phyloP scores from a whole-genome alignment of 2,113 vertebrate genomes.

The Turnix velox region DNA sequence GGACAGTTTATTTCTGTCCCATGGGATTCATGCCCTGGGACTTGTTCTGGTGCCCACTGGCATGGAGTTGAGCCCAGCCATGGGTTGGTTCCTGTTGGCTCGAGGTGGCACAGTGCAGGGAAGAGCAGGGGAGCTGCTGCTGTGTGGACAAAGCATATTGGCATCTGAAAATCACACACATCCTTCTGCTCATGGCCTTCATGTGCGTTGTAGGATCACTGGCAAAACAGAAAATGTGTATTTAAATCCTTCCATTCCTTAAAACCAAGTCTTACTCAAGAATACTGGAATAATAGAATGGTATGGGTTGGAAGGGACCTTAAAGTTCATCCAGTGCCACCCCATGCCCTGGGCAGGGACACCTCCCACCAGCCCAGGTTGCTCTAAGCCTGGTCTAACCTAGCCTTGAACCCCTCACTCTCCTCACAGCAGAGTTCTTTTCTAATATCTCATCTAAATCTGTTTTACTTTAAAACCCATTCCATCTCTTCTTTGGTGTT shows the following conservation, averaged over 20 bases:
- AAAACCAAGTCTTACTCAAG: background rate
- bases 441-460: no score
- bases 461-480: no score
- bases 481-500: no score
- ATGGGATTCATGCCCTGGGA: background rate
- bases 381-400: no score
- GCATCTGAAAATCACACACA: background rate
- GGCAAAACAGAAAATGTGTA: background rate
- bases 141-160: accelerated
- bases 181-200: background rate
- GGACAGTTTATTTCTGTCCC: background rate
- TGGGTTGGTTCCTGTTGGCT: background rate
- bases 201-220: background rate
- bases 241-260: background rate
- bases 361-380: no score
- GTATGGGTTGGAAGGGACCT: background rate
- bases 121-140: background rate
- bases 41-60: accelerated
- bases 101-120: accelerated
- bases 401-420: no score
- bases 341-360: no score
- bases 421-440: no score
- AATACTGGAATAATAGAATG: background rate
- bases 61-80: accelerated
- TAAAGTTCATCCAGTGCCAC: background rate